Percentiles rank a stretch among this genome's conserved stretches.
Conservation (phyloP, 1,140 invertebrate species). For the Neomicropteryx cornuta region DNA sequence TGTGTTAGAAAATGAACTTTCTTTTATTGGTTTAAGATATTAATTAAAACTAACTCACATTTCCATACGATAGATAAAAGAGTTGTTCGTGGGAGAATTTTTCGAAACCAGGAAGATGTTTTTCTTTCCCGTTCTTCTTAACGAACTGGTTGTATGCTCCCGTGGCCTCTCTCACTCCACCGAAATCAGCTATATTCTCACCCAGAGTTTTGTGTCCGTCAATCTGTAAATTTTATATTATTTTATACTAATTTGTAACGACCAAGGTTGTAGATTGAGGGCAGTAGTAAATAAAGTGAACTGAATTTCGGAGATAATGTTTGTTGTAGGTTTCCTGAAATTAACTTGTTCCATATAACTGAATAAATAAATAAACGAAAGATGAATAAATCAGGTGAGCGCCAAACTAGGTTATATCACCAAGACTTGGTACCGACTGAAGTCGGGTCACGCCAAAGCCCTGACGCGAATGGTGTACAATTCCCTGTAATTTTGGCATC, state of each 20-base stretch:
- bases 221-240: conserved; percentile 38
- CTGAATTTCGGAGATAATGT: conserved; percentile 7
- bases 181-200: conserved; percentile 90
- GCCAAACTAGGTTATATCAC: too few relatives aligned
- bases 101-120: conserved; percentile 64
- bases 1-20: too few relatives aligned
- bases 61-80: conserved; percentile 81
- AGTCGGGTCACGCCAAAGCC: too few relatives aligned
- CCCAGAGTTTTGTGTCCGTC: conserved; percentile 70
- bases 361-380: too few relatives aligned
- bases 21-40: conserved; percentile 5
- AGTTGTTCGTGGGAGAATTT: conserved; percentile 68
- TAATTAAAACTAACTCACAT: conserved; percentile 44
- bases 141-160: conserved; percentile 58
- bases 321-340: neutral
- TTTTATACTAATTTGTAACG: neutral
- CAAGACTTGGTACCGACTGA: too few relatives aligned
- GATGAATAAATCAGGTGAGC: too few relatives aligned
- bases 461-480: too few relatives aligned
- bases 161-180: conserved; percentile 70
- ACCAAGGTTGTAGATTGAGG: neutral
- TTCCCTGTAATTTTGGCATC: too few relatives aligned
- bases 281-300: neutral
- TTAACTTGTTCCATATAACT: neutral
- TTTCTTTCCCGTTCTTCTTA: conserved; percentile 44